phyloP scores from a whole-genome alignment of 2,888 invertebrate species.

The Epiblema foenella region DNA sequence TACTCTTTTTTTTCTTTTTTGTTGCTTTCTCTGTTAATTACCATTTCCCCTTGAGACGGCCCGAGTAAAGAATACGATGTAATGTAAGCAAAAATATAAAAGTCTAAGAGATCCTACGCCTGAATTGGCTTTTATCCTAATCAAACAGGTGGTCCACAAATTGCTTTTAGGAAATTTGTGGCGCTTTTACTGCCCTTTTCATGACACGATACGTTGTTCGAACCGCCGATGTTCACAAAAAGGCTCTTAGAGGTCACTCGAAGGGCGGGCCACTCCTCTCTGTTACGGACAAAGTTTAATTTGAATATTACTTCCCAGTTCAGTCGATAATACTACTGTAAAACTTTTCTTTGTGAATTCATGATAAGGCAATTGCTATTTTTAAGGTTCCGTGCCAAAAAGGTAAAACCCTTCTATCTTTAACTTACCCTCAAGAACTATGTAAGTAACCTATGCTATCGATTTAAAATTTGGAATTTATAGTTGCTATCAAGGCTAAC shows the following conservation, averaged over 20 bases:
- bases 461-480: too few relatives aligned
- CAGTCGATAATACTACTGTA: slow-evolving; percentile 12
- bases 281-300: slow-evolving; percentile 30
- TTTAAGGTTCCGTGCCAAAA: not conserved
- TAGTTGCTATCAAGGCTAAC: too few relatives aligned
- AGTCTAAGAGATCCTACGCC: slow-evolving; percentile 19
- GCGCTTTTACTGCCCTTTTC: slow-evolving; percentile 43
- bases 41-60: slow-evolving; percentile 16
- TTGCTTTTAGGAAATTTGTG: slow-evolving; percentile 40
- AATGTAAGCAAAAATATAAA: slow-evolving; percentile 4
- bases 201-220: slow-evolving; percentile 42
- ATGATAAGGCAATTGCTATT: not conserved
- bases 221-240: slow-evolving; percentile 45
- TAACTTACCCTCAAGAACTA: too few relatives aligned
- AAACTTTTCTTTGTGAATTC: not conserved
- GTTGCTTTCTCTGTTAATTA: slow-evolving; percentile 12
- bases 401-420: too few relatives aligned
- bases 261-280: slow-evolving; percentile 44
- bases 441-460: too few relatives aligned
- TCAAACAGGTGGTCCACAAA: slow-evolving; percentile 54
- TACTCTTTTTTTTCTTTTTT: not conserved
- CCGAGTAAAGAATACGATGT: not conserved
- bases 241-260: slow-evolving; percentile 46
- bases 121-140: slow-evolving; percentile 59
- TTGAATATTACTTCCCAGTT: slow-evolving; percentile 43